Base-by-base conservation (phyloP, 2,888 invertebrate species). In the Amblyjoppa proteus region DNA sequence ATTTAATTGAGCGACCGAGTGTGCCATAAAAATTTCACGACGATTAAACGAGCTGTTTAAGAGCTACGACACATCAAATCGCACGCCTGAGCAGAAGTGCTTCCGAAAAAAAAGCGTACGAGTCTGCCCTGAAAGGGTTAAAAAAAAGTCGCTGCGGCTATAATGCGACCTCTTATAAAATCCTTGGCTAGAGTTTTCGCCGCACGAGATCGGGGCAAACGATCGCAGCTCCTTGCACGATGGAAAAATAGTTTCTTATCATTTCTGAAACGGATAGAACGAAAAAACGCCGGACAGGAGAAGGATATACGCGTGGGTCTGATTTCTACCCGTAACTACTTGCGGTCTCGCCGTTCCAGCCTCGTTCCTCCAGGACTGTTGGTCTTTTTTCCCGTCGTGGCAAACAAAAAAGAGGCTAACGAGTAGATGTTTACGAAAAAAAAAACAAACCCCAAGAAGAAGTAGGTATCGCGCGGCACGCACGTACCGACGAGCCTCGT, bases 401-500 rank as follows among this genome's bases (percentile, higher is more conserved):
- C 56, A 31, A 45, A n/a, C 38, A 64, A 68, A 77, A 81, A 82
- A 69, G 68, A 28, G 80, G 77, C 85, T 83, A 81, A 86, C 85
- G 85, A 86, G 80, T 74, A 64, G 58, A 45, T 56, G 25, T 16
- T 74, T 56, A 53, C 41, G 20, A 51, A 49, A 75, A 87, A 85
- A 83, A 75, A 76, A 76, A 73, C 16, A 64, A 4, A 13, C 53
- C 11, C 71, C 49, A 28, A 34, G 28, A 51, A 79, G 64, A 79
- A 70, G 73, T 53, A 34, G 71, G 78, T 34, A 87, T 84, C 74
- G 81, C 75, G 76, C 70, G 75, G 74, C 84, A 80, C 83, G 82
- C 84, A 85, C 83, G 83, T 78, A 76, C 81, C 76, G 81, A 78
- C 86, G 79, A 79, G 81, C 81, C 88, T 88, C 88, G 88, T 89